phyloP scores from a whole-genome alignment of 2,113 vertebrate genomes.

The Centropus unirufus region DNA sequence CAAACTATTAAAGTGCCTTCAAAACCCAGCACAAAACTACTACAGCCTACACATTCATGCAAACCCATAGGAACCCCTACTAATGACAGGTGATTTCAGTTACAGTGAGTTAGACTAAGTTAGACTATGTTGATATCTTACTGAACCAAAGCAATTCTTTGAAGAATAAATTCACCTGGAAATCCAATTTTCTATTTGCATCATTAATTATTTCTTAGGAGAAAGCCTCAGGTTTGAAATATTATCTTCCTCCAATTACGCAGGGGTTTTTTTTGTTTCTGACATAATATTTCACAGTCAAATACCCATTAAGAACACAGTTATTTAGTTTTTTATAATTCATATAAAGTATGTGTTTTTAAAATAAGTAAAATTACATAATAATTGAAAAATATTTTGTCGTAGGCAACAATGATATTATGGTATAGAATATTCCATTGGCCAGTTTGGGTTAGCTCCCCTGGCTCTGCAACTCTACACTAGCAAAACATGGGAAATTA shows the following conservation, averaged over 20 bases:
- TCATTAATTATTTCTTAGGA: neutral
- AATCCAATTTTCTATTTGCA: neutral
- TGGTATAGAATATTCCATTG: no score
- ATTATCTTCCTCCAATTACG: neutral
- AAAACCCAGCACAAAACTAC: neutral
- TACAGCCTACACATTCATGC: neutral
- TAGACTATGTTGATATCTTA: neutral
- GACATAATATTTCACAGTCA: neutral
- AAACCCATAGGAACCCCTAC: neutral
- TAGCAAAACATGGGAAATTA: no score
- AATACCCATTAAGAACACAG: neutral
- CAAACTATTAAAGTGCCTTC: neutral
- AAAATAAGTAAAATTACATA: neutral
- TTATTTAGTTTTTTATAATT: neutral
- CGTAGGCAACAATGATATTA: no score
- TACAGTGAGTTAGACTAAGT: neutral
- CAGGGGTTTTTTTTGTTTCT: neutral
- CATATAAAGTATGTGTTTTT: neutral
- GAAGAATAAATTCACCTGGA: neutral
- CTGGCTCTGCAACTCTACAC: no score
- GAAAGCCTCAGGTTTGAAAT: neutral
- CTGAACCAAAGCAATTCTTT: neutral
- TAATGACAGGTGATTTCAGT: neutral
- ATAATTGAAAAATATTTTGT: neutral
- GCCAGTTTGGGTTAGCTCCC: no score